These are phyloP conservation scores for Cepaea hortensis DNA, from an alignment of 2,888 invertebrate genomes.

Conservation along the genomic window DNA sequence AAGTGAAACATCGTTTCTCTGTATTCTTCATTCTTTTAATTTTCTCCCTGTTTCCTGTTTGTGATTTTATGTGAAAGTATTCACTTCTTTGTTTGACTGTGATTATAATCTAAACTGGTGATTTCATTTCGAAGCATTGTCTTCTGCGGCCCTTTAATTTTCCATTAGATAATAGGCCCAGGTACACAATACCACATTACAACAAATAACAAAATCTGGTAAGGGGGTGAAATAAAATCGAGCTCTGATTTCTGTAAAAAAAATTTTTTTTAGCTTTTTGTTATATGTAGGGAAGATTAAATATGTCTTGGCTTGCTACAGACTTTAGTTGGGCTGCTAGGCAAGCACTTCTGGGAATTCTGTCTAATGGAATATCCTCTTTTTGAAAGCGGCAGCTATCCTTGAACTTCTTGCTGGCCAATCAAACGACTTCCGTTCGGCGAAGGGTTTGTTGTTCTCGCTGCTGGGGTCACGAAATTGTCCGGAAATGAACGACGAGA, in stretches of 20 bases:
- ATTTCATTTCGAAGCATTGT: not conserved
- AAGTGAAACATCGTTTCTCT: too few relatives aligned
- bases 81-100: not conserved
- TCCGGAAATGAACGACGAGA: conserved; percentile 48
- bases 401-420: conserved; percentile 44
- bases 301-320: conserved; percentile 26
- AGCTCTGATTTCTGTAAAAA: not conserved
- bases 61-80: not conserved
- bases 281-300: conserved; percentile 34
- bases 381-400: conserved; percentile 22
- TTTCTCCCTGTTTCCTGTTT: too few relatives aligned
- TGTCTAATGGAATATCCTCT: conserved; percentile 47
- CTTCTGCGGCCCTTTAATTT: too few relatives aligned
- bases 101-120: not conserved
- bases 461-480: conserved; percentile 49
- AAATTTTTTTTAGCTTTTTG: not conserved
- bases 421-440: conserved; percentile 45
- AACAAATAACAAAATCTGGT: not conserved
- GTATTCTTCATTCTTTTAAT: too few relatives aligned
- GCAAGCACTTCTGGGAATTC: conserved; percentile 28
- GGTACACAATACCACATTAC: not conserved
- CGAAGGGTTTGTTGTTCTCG: conserved; percentile 47
- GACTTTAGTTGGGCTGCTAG: conserved; percentile 12
- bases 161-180: too few relatives aligned
- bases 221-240: not conserved